phyloP scores from a whole-genome alignment of 2,797 vertebrate genomes.

The Phataginus tricuspis region DNA sequence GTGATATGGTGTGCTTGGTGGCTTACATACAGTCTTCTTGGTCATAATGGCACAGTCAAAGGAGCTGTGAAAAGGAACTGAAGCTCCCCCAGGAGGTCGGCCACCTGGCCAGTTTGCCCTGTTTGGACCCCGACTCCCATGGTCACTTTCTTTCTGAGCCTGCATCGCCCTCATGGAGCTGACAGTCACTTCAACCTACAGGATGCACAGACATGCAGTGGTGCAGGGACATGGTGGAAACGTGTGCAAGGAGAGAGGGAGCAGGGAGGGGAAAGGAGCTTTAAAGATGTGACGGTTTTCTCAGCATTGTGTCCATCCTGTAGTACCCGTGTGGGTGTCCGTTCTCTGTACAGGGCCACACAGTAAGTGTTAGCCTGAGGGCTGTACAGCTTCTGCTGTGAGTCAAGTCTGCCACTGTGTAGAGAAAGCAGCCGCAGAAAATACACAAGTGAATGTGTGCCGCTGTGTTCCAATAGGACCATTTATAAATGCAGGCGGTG shows the following conservation, averaged over 20 bases:
- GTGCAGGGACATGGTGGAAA: neutral
- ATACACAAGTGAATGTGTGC: rapidly evolving
- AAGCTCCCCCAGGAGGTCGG: neutral
- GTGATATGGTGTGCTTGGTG: neutral
- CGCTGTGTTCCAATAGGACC: neutral
- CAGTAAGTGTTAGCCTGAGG: neutral
- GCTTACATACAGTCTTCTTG: neutral
- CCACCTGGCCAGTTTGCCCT: too few relatives aligned
- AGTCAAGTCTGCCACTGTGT: too few relatives aligned
- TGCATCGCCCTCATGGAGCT: neutral
- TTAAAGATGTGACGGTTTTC: neutral
- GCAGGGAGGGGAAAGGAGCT: neutral
- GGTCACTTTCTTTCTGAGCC: neutral
- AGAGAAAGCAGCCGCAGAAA: too few relatives aligned
- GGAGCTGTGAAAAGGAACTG: rapidly evolving
- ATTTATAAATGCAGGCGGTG: rapidly evolving
- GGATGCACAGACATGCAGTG: rapidly evolving
- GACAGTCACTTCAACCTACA: neutral
- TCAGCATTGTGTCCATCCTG: neutral
- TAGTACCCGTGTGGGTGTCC: rapidly evolving
- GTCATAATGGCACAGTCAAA: neutral
- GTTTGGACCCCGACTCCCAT: neutral
- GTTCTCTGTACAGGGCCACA: neutral
- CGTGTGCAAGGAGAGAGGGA: neutral
- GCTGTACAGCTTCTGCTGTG: rapidly evolving